These are phyloP conservation scores for Macrochelys suwanniensis DNA, from an alignment of 2,797 vertebrate genomes.

Conservation along the genomic window DNA sequence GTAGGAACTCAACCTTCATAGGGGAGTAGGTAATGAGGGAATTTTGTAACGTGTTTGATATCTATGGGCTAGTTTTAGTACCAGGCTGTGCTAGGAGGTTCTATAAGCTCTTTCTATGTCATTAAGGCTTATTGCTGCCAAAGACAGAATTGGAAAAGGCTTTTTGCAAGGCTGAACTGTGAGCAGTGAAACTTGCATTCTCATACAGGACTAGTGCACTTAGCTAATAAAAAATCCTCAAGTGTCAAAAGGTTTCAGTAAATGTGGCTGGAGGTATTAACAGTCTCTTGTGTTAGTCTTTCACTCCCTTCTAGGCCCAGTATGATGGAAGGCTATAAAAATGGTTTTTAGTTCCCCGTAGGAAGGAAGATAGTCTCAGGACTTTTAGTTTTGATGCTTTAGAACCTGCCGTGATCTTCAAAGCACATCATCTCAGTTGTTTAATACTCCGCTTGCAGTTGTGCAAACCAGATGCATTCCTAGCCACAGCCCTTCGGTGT, in stretches of 20 bases:
- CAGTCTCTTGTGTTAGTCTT: slow-evolving; percentile 58
- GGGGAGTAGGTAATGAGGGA: slow-evolving; percentile 19
- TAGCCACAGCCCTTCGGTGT: accelerated
- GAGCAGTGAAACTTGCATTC: slow-evolving; percentile 81
- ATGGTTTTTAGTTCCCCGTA: slow-evolving; percentile 56
- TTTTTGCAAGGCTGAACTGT: slow-evolving; percentile 81
- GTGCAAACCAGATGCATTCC: background rate
- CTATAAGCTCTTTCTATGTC: slow-evolving; percentile 59
- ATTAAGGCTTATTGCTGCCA: slow-evolving; percentile 77
- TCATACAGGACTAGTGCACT: slow-evolving; percentile 77
- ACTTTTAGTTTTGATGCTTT: slow-evolving; percentile 5
- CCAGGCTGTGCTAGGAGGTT: slow-evolving; percentile 67
- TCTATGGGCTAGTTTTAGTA: slow-evolving; percentile 11
- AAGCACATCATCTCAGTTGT: background rate
- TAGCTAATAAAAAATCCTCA: slow-evolving; percentile 83
- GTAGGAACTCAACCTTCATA: background rate
- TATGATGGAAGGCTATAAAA: slow-evolving; percentile 73
- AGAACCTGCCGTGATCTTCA: background rate
- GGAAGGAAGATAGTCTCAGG: slow-evolving; percentile 19
- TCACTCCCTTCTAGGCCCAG: slow-evolving; percentile 36
- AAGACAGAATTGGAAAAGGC: slow-evolving; percentile 80
- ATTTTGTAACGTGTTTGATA: background rate
- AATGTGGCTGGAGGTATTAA: slow-evolving; percentile 78
- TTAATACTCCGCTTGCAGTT: background rate
- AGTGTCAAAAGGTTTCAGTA: slow-evolving; percentile 83